These are phyloP conservation scores for Antitype chi DNA, from an alignment of 2,888 invertebrate genomes.

Conservation along the genomic window DNA sequence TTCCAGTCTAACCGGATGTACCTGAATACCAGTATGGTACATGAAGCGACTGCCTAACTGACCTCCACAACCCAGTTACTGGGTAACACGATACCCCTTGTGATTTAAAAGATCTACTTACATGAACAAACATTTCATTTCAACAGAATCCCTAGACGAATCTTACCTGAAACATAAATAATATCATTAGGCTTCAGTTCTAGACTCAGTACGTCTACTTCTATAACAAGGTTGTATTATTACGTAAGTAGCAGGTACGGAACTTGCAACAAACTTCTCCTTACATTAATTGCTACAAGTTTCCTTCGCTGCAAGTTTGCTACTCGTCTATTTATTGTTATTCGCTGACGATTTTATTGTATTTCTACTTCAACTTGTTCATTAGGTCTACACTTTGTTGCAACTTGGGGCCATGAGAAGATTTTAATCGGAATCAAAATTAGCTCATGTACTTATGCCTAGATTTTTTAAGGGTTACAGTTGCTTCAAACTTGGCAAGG, in stretches of 20 bases:
- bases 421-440: too few relatives aligned
- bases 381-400: background rate
- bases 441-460: background rate
- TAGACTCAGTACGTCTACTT: background rate
- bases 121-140: too few relatives aligned
- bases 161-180: background rate
- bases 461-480: too few relatives aligned
- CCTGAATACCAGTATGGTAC: too few relatives aligned
- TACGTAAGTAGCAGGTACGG: slow-evolving; percentile 58
- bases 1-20: too few relatives aligned
- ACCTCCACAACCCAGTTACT: too few relatives aligned
- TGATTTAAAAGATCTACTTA: too few relatives aligned
- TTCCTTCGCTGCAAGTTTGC: slow-evolving; percentile 51
- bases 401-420: too few relatives aligned
- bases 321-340: slow-evolving; percentile 51
- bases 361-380: slow-evolving; percentile 6
- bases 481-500: background rate
- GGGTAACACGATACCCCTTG: too few relatives aligned
- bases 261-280: slow-evolving; percentile 62
- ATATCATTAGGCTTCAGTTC: background rate
- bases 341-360: slow-evolving; percentile 39
- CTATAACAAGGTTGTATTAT: slow-evolving; percentile 46
- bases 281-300: slow-evolving; percentile 72
- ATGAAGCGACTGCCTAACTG: too few relatives aligned
- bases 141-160: background rate